These are phyloP conservation scores for Troides aeacus DNA, from an alignment of 2,888 invertebrate species.

Conservation along the genomic window DNA sequence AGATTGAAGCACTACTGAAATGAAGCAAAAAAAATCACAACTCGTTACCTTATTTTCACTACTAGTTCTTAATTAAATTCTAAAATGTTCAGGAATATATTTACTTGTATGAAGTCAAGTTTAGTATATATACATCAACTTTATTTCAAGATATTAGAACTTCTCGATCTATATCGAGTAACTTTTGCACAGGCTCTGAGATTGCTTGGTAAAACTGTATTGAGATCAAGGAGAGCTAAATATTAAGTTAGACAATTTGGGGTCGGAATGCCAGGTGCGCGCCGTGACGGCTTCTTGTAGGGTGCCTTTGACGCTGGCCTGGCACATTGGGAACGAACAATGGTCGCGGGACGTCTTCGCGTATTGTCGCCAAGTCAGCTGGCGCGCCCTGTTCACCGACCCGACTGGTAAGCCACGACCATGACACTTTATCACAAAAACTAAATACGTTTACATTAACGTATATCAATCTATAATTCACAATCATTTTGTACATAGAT, in stretches of 20 bases:
- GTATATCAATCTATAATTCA: background rate
- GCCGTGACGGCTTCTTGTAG: slow-evolving; percentile 67
- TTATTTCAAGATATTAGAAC: background rate
- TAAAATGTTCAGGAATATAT: background rate
- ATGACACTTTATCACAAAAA: slow-evolving; percentile 47
- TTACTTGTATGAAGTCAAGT: too few relatives aligned
- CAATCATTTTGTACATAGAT: background rate
- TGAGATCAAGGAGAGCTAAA: slow-evolving; percentile 49
- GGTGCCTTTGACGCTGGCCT: slow-evolving; percentile 43
- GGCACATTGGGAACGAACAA: slow-evolving; percentile 50
- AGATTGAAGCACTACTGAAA: slow-evolving; percentile 24
- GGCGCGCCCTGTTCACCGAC: slow-evolving; percentile 54
- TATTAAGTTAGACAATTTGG: slow-evolving; percentile 58
- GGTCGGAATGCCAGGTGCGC: slow-evolving; percentile 71
- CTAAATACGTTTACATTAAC: background rate
- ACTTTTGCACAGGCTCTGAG: slow-evolving; percentile 51
- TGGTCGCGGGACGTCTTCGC: slow-evolving; percentile 75
- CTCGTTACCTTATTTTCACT: background rate
- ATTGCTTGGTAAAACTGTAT: slow-evolving; percentile 42
- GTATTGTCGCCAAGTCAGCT: slow-evolving; percentile 73
- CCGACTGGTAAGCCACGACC: slow-evolving; percentile 55
- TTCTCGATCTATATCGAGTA: slow-evolving; percentile 42
- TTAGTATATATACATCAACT: background rate
- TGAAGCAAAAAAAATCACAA: slow-evolving; percentile 25
- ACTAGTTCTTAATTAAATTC: background rate